Conservation (phyloP, 2,113 vertebrate genomes). For the Dicaeum eximium region DNA sequence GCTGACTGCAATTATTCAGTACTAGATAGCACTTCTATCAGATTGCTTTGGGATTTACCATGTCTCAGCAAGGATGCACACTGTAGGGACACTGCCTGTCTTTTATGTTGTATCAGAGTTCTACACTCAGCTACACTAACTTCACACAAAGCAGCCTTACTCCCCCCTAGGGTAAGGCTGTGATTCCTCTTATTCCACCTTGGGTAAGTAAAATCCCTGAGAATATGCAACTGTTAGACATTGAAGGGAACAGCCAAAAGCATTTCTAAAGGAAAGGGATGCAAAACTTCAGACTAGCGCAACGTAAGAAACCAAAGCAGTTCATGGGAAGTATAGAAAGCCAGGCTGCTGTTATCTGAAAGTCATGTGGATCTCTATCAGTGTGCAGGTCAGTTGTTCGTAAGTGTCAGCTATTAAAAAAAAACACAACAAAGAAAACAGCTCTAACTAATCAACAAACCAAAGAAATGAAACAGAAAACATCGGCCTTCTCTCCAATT, state of each 20-base stretch:
- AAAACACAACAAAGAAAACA: neutral
- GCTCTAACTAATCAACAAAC: neutral
- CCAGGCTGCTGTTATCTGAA: neutral
- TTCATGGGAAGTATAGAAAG: neutral
- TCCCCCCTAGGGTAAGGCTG: neutral
- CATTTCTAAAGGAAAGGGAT: neutral
- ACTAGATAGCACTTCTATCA: neutral
- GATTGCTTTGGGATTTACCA: neutral
- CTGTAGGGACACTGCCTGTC: neutral
- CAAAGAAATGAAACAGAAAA: neutral
- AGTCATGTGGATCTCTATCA: neutral
- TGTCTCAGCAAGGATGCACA: neutral
- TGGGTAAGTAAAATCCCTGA: slow-evolving; percentile 67
- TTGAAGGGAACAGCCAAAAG: slow-evolving; percentile 19
- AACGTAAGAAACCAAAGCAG: neutral
- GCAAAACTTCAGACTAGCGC: neutral
- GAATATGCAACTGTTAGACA: slow-evolving; percentile 54
- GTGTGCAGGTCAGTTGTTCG: neutral
- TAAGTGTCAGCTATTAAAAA: neutral
- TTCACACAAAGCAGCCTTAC: slow-evolving; percentile 1
- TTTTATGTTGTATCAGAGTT: neutral
- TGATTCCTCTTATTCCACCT: slow-evolving; percentile 15
- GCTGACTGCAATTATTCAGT: neutral
- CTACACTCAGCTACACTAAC: neutral
- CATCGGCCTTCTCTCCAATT: neutral